These are phyloP conservation scores for Indicator indicator DNA, from an alignment of 2,113 vertebrate genomes.

Conservation along the genomic window DNA sequence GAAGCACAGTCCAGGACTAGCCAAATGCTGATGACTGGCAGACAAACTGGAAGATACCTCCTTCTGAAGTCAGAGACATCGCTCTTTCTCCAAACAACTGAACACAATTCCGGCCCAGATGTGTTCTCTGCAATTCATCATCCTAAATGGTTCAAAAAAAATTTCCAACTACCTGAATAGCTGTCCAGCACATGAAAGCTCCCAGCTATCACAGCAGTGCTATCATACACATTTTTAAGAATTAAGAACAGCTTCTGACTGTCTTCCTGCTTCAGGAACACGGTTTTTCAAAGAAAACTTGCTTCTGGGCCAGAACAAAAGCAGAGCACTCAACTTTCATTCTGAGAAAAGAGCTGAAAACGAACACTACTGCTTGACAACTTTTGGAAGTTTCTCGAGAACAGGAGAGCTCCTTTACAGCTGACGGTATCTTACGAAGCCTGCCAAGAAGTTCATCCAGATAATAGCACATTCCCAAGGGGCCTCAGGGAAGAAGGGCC, in stretches of 20 bases:
- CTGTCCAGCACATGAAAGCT: background rate
- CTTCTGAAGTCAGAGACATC: background rate
- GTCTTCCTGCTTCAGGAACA: background rate
- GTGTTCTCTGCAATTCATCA: background rate
- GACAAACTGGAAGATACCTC: background rate
- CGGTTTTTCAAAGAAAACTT: background rate
- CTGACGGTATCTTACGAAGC: background rate
- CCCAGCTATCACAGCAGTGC: background rate
- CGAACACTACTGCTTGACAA: background rate
- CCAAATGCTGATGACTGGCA: background rate
- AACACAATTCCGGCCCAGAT: background rate
- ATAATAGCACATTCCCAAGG: slow-evolving; percentile 7
- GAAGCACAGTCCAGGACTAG: background rate
- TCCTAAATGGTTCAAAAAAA: background rate
- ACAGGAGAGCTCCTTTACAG: background rate
- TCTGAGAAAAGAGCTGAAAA: slow-evolving; percentile 8
- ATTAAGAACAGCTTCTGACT: background rate
- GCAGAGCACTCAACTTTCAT: background rate
- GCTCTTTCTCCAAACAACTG: background rate
- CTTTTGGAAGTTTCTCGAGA: slow-evolving; percentile 23
- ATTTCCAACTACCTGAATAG: background rate
- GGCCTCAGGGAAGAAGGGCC: background rate
- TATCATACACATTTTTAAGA: background rate
- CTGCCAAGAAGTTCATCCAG: slow-evolving; percentile 50
- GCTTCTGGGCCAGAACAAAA: background rate